Conservation (phyloP, 53 echinoderm and acorn worm genomes). For the Luidia sarsii region DNA sequence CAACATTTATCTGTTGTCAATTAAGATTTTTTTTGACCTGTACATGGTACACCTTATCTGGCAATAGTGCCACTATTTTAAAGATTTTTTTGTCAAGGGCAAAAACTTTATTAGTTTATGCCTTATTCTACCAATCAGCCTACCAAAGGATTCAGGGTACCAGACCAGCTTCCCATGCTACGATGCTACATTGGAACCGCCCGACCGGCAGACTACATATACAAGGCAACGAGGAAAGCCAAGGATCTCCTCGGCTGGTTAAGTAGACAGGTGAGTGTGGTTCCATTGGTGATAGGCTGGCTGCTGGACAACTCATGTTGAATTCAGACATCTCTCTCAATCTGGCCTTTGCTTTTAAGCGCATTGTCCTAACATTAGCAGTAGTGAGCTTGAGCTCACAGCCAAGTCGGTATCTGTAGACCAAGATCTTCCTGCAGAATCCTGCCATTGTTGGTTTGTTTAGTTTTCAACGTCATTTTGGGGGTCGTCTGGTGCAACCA, state of each 20-base stretch:
- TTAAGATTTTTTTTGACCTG: not conserved
- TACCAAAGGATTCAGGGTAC: conserved; percentile 13
- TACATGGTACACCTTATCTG: not conserved
- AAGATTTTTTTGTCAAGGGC: no score
- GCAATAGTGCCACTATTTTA: not conserved
- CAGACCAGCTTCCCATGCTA: conserved; percentile 42
- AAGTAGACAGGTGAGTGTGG: conserved; percentile 51
- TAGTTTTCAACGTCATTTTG: no score
- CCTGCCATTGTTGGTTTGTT: no score
- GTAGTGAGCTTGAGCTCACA: no score
- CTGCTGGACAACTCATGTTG: no score
- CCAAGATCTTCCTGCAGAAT: no score
- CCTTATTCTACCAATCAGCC: not conserved
- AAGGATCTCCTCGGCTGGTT: conserved; percentile 62
- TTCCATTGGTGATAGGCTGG: no score
- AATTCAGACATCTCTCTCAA: no score
- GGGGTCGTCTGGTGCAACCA: no score
- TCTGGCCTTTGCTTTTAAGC: no score
- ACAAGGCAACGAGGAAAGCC: conserved; percentile 9
- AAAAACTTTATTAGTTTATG: not conserved
- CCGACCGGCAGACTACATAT: conserved; percentile 52
- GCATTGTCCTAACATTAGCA: no score
- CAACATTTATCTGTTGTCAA: not conserved
- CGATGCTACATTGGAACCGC: conserved; percentile 73
- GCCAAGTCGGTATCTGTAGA: no score